Conservation (phyloP, 2,113 vertebrate species). For the Plecotus auritus region DNA sequence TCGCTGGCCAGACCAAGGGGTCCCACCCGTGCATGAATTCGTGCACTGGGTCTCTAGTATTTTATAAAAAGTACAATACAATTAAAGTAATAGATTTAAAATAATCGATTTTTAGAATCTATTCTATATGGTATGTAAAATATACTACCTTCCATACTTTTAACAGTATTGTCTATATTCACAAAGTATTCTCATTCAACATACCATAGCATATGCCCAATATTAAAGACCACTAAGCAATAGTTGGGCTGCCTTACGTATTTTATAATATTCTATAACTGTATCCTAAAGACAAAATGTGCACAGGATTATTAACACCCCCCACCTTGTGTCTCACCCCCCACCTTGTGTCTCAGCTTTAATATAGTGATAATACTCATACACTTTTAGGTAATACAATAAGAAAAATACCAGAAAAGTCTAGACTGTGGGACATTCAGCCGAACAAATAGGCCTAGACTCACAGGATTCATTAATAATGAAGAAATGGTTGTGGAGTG, state of each 20-base stretch:
- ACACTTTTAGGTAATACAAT: background rate
- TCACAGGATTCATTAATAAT: background rate
- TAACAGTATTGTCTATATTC: background rate
- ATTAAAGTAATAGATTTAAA: background rate
- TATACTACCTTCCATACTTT: background rate
- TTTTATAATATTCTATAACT: slow-evolving; percentile 19
- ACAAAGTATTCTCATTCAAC: slow-evolving; percentile 18
- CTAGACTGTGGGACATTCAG: background rate
- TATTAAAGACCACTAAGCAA: background rate
- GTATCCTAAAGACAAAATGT: slow-evolving; percentile 11
- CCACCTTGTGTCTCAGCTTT: background rate
- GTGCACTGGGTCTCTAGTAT: background rate
- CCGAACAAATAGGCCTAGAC: background rate
- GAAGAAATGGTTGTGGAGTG: background rate
- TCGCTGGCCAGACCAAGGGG: no score
- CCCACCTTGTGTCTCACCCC: background rate
- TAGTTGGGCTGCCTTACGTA: background rate
- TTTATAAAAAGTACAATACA: background rate
- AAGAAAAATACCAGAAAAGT: background rate
- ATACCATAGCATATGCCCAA: background rate
- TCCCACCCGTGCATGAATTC: no score
- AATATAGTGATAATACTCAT: background rate
- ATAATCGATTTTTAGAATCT: background rate
- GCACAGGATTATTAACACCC: background rate
- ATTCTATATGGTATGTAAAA: background rate